Evolutionary conservation across 2,797 vertebrate genomes (phyloP).

Genomic region (Chloroceryle inda): DNA sequence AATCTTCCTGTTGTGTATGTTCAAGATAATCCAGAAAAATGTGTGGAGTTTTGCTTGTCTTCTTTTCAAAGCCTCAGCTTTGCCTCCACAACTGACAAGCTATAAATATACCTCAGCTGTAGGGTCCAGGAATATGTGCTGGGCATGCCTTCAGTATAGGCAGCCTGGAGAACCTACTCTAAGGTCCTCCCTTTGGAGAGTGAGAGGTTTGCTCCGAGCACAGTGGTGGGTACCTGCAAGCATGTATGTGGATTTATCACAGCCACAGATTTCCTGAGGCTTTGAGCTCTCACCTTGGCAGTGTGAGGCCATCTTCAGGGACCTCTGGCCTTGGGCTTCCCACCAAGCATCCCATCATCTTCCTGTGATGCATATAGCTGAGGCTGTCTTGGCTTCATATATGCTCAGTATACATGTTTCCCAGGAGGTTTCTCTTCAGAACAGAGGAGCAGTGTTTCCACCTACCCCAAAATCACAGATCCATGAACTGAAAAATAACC

Average conservation of each 20-base stretch:
- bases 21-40: not conserved
- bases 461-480: rapidly evolving
- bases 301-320: not conserved
- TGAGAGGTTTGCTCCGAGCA: not conserved
- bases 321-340: not conserved
- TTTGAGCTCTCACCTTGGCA: not conserved
- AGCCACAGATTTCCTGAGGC: not conserved
- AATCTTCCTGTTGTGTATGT: not conserved
- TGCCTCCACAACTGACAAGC: not conserved
- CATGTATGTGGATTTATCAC: not conserved
- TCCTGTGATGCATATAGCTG: not conserved
- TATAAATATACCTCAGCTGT: not conserved
- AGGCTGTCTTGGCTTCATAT: not conserved
- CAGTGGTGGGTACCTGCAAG: not conserved
- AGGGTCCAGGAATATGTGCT: not conserved
- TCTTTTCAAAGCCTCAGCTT: not conserved
- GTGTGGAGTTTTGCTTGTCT: not conserved
- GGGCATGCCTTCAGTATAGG: not conserved
- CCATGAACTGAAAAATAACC: not conserved
- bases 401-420: not conserved
- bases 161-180: not conserved
- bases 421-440: not conserved
- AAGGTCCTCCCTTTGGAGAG: not conserved
- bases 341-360: not conserved
- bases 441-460: not conserved